These are phyloP conservation scores for Ditylenchus dipsaci DNA, from an alignment of 1,140 invertebrate species.

Conservation along the genomic window DNA sequence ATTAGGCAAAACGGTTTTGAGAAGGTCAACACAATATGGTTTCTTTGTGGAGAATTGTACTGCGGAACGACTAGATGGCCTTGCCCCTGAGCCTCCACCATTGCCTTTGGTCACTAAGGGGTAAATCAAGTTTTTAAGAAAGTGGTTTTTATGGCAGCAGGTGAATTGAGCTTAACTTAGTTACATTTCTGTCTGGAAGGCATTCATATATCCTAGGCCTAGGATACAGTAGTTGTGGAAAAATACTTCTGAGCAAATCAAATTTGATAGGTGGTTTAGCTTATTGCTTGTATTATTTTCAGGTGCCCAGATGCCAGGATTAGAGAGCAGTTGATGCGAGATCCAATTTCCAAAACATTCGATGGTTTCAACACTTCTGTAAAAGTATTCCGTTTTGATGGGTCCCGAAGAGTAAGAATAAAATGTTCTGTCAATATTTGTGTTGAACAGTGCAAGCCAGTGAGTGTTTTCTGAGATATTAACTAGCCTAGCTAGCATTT, in stretches of 20 bases:
- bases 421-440: slow-evolving; percentile 54
- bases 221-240: no score
- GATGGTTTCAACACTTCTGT: slow-evolving; percentile 53
- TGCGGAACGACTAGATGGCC: slow-evolving; percentile 52
- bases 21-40: background rate
- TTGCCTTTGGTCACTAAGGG: slow-evolving; percentile 46
- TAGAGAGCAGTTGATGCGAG: slow-evolving; percentile 36
- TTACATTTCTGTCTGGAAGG: no score
- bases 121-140: slow-evolving; percentile 28
- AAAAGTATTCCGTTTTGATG: slow-evolving; percentile 56
- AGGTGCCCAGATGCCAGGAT: slow-evolving; percentile 50
- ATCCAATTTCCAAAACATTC: slow-evolving; percentile 37
- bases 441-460: slow-evolving; percentile 41
- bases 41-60: slow-evolving; percentile 50
- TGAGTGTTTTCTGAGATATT: slow-evolving; percentile 1
- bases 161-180: no score
- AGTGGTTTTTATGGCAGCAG: no score
- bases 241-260: no score
- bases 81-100: slow-evolving; percentile 51
- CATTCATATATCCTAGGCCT: no score
- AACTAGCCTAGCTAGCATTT: no score
- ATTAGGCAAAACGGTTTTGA: background rate
- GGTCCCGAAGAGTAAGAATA: slow-evolving; percentile 52
- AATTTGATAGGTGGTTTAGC: no score
- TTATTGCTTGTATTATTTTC: no score